Conservation (phyloP, 1,140 invertebrate genomes). For the honey bee (Apis mellifera) region Amel_HAv3.1 CM009940.2:2548001-2548500, state of each 20-base stretch:
- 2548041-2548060: no score
- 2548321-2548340: conserved; percentile 15
- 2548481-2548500: conserved; percentile 1
- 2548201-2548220: not conserved
- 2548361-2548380: not conserved
- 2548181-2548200: conserved; percentile 7
- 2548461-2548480: not conserved
- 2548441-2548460: not conserved
- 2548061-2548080: no score
- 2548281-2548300: conserved; percentile 17
- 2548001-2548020: no score
- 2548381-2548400: not conserved
- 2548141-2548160: conserved; percentile 57
- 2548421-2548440: not conserved
- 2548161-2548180: conserved; percentile 34
- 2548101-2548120: not conserved
- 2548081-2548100: not conserved
- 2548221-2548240: not conserved
- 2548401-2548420: not conserved
- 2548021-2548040: no score
- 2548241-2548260: not conserved
- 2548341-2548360: not conserved
- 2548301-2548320: conserved; percentile 23
- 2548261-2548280: not conserved
- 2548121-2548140: conserved; percentile 25